Conservation (phyloP, 2,888 invertebrate genomes). For the Cryptocheilus praepositus region DNA sequence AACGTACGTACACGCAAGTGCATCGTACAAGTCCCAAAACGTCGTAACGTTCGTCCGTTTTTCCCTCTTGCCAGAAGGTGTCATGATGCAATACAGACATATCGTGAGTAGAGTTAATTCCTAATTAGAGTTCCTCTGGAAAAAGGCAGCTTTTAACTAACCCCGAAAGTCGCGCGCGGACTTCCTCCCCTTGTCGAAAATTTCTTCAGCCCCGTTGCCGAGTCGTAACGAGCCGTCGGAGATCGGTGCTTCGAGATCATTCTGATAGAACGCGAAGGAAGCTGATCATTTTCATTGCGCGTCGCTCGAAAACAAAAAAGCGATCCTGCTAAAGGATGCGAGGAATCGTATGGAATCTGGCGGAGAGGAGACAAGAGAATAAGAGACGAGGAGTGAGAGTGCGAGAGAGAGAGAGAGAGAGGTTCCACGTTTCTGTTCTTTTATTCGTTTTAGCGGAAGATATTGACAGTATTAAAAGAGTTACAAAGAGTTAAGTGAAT, state of each 20-base stretch:
- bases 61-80: constrained; percentile 46
- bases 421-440: constrained; percentile 19
- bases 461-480: constrained; percentile 57
- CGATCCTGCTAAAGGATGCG: neutral
- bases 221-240: neutral
- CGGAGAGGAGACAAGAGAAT: neutral
- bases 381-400: neutral
- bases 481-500: constrained; percentile 57
- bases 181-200: neutral
- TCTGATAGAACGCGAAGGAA: neutral
- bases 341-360: neutral
- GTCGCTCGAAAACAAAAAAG: neutral
- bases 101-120: constrained; percentile 53
- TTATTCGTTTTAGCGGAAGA: constrained; percentile 23
- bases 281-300: neutral
- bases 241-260: neutral
- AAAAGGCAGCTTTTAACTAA: constrained; percentile 37
- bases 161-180: neutral
- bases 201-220: neutral
- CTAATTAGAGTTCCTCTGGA: constrained; percentile 57
- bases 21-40: constrained; percentile 19
- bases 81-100: constrained; percentile 48
- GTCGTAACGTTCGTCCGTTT: constrained; percentile 21
- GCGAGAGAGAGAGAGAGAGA: neutral
- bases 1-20: neutral